Evolutionary conservation across 2,113 vertebrate genomes (phyloP).

Genomic region (Chaetodon trifascialis): DNA sequence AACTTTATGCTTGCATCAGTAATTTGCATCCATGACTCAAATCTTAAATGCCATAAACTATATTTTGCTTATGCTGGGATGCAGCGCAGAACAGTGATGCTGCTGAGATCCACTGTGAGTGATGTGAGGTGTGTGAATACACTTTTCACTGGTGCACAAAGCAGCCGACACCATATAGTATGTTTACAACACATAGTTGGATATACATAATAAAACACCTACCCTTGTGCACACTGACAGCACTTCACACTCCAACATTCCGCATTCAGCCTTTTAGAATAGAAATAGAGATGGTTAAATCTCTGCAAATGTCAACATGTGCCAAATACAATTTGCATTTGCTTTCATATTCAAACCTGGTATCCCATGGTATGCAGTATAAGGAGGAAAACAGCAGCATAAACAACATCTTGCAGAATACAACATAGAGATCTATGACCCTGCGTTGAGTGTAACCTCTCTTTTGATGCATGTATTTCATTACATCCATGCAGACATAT

Average conservation of each 20-base stretch:
- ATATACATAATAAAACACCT: background rate
- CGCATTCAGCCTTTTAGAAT: constrained; percentile 28
- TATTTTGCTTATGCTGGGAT: constrained; percentile 22
- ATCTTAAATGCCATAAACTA: background rate
- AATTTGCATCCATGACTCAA: constrained; percentile 33
- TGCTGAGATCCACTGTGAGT: constrained; percentile 17
- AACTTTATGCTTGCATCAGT: constrained; percentile 25
- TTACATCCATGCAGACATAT: constrained; percentile 44
- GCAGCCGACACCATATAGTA: background rate
- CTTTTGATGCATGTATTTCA: constrained; percentile 60
- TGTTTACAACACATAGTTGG: background rate
- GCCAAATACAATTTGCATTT: constrained; percentile 55
- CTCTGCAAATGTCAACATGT: constrained; percentile 60
- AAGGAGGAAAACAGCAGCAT: constrained; percentile 37
- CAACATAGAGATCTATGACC: constrained; percentile 35
- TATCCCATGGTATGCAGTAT: constrained; percentile 38
- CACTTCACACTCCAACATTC: background rate
- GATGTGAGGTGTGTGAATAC: constrained; percentile 11
- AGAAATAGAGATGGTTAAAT: constrained; percentile 58
- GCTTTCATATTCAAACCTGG: constrained; percentile 67
- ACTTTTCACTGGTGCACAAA: background rate
- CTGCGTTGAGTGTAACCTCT: constrained; percentile 29
- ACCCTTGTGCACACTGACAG: constrained; percentile 9
- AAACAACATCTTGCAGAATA: constrained; percentile 47
- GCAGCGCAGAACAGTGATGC: background rate